phyloP scores from a whole-genome alignment of 2,888 invertebrate genomes.

The Cryptocheilus praepositus region DNA sequence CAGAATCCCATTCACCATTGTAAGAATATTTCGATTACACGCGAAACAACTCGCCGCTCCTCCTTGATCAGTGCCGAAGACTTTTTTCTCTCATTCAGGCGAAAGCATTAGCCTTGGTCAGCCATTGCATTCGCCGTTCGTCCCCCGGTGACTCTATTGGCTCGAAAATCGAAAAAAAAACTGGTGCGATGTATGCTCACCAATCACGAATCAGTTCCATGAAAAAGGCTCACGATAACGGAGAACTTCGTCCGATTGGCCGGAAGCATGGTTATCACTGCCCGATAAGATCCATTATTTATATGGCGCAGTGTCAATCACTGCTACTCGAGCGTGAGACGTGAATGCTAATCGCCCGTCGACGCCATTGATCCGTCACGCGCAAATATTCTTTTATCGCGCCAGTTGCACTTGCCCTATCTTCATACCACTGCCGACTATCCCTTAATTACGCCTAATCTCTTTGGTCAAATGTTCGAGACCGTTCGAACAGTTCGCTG shows the following conservation, averaged over 20 bases:
- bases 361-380: slow-evolving; percentile 30
- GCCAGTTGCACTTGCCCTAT: background rate
- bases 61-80: too few species aligned
- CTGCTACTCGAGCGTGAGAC: slow-evolving; percentile 1
- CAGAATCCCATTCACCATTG: background rate
- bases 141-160: slow-evolving; percentile 17
- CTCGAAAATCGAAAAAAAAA: slow-evolving; percentile 22
- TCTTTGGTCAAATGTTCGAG: too few species aligned
- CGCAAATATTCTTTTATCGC: background rate
- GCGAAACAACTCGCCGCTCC: background rate
- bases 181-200: slow-evolving; percentile 9
- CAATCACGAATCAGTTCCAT: slow-evolving; percentile 30
- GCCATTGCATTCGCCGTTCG: slow-evolving; percentile 17
- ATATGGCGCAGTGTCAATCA: slow-evolving; percentile 24
- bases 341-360: slow-evolving; percentile 23
- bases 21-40: background rate
- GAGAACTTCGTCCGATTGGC: slow-evolving; percentile 18
- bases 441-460: too few species aligned
- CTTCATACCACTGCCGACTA: background rate
- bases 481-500: too few species aligned
- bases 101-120: slow-evolving; percentile 18
- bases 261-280: slow-evolving; percentile 12
- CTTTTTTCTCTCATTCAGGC: too few species aligned
- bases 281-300: slow-evolving; percentile 35
- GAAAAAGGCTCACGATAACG: slow-evolving; percentile 23